These are phyloP conservation scores for Pocillopora verrucosa DNA, from an alignment of 64 coral and sea anemone genomes.

Conservation along the genomic window DNA sequence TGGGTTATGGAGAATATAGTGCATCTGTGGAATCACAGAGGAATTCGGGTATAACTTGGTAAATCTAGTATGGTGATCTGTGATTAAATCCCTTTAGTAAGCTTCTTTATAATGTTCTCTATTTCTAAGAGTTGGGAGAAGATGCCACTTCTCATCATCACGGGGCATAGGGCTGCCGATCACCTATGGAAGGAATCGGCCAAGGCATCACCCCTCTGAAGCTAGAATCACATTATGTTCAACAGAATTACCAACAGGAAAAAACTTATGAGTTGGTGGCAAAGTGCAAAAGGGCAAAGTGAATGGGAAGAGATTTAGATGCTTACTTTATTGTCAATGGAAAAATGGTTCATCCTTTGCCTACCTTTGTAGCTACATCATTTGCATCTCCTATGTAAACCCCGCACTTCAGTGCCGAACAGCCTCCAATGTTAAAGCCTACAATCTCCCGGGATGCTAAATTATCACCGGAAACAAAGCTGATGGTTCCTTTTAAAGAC, in stretches of 20 bases:
- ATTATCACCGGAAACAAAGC: constrained; percentile 62
- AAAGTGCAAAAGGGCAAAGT: background rate
- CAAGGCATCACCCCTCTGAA: constrained; percentile 39
- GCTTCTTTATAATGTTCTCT: constrained; percentile 24
- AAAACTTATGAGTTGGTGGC: background rate
- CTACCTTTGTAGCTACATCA: background rate
- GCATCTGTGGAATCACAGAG: constrained; percentile 42
- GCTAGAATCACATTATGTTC: too few species aligned
- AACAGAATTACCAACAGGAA: too few species aligned
- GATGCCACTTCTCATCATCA: constrained; percentile 69
- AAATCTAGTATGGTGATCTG: constrained; percentile 50
- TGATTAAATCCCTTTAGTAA: constrained; percentile 46
- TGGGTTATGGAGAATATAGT: constrained; percentile 59
- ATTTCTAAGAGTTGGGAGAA: constrained; percentile 29
- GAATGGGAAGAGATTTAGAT: background rate
- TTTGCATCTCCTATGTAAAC: background rate
- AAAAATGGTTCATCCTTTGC: background rate
- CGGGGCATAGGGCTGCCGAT: constrained; percentile 44
- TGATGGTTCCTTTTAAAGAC: background rate
- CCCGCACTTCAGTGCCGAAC: constrained; percentile 41
- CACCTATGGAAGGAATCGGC: constrained; percentile 29
- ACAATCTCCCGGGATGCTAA: constrained; percentile 58
- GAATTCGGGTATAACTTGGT: constrained; percentile 33
- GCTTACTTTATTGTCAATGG: too few species aligned
- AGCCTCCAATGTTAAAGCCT: constrained; percentile 48